Percentiles rank a stretch among this genome's conserved stretches.
Conservation (phyloP, 2,888 invertebrate genomes). For the Lapara coniferarum region DNA sequence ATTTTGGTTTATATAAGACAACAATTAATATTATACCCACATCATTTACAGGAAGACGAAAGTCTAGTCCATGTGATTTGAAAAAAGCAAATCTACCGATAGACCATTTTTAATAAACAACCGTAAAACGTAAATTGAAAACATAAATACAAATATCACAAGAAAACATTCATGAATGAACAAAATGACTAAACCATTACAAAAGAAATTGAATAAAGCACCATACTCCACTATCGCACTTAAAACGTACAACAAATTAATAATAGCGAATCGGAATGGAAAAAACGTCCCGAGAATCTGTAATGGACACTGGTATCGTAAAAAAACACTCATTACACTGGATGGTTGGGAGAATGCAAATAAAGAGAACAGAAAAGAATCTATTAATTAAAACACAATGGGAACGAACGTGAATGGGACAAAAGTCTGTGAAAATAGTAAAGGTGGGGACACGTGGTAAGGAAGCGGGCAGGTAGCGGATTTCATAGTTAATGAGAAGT, state of each 20-base stretch:
- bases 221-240: neutral
- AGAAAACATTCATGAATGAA: too few species aligned
- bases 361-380: slow-evolving; percentile 56
- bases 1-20: too few species aligned
- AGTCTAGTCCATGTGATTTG: too few species aligned
- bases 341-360: slow-evolving; percentile 37
- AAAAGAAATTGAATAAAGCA: neutral
- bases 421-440: slow-evolving; percentile 48
- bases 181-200: neutral
- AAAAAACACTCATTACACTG: slow-evolving; percentile 41
- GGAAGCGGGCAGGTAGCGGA: neutral
- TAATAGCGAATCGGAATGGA: slow-evolving; percentile 6
- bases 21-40: neutral
- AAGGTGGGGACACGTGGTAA: slow-evolving; percentile 18
- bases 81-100: too few species aligned
- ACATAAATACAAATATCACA: too few species aligned
- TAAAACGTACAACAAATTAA: slow-evolving; percentile 5
- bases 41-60: too few species aligned
- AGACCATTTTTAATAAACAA: neutral
- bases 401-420: slow-evolving; percentile 49
- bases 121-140: too few species aligned
- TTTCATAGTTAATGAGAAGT: too few species aligned
- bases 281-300: slow-evolving; percentile 7
- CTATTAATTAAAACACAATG: slow-evolving; percentile 70
- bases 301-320: slow-evolving; percentile 26